Evolutionary conservation across 2,888 invertebrate genomes (phyloP).

Genomic region (Ochlodes sylvanus): DNA sequence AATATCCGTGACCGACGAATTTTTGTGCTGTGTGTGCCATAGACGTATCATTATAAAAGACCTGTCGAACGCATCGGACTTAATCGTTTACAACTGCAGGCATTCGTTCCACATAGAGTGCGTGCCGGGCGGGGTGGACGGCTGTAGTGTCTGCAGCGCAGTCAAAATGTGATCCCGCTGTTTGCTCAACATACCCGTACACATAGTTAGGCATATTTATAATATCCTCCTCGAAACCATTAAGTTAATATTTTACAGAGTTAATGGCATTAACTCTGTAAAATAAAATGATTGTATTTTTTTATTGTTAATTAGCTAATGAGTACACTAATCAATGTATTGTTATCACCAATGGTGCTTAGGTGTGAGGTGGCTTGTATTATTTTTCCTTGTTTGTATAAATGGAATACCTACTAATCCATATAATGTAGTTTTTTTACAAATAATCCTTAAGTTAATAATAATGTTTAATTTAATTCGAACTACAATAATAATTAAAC

Average conservation of each 20-base stretch:
- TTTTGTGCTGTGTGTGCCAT: slow-evolving; percentile 92
- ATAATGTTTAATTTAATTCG: slow-evolving; percentile 11
- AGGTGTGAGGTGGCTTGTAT: slow-evolving; percentile 68
- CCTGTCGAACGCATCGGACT: slow-evolving; percentile 87
- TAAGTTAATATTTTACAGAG: too few relatives aligned
- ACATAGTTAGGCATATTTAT: slow-evolving; percentile 49
- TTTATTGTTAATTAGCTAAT: slow-evolving; percentile 18
- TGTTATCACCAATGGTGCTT: slow-evolving; percentile 61
- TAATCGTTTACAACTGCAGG: slow-evolving; percentile 94
- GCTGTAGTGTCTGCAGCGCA: slow-evolving; percentile 74
- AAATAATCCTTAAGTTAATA: slow-evolving; percentile 32
- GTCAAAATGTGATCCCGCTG: slow-evolving; percentile 70
- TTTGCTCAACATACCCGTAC: slow-evolving; percentile 54
- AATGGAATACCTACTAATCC: slow-evolving; percentile 12
- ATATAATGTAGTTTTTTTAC: slow-evolving; percentile 16
- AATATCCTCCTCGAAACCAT: slow-evolving; percentile 42
- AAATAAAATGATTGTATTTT: slow-evolving; percentile 8
- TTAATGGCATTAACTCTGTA: slow-evolving; percentile 27
- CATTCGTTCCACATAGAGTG: slow-evolving; percentile 96
- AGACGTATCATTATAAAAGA: slow-evolving; percentile 91
- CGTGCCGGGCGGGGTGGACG: slow-evolving; percentile 82
- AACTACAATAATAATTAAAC: neutral
- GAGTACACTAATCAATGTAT: slow-evolving; percentile 24
- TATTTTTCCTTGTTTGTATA: slow-evolving; percentile 52
- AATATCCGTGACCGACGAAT: slow-evolving; percentile 89